Evolutionary conservation across 2,797 vertebrate genomes (phyloP), one percentile per base, ranked within the genome.

Genomic region (Catostomus latipinnis): DNA sequence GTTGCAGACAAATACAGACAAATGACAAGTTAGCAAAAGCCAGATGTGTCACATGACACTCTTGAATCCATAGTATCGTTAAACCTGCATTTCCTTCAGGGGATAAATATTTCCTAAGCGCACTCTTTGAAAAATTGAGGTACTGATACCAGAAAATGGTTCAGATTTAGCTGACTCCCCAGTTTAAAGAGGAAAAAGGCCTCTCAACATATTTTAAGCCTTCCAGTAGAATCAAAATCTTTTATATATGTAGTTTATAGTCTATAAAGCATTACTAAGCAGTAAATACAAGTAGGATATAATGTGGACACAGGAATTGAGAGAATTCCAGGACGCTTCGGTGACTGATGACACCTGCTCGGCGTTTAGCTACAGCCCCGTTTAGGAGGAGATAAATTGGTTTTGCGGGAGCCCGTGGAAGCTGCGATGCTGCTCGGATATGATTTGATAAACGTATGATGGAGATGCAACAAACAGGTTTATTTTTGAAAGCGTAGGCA

Each of bases 331-430:
- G 18, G 54, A 76, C 46, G 63, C 45, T 34, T 67, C 16, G 9
- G 14, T 76, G 74, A 76, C 74, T 76, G 74, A 69, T 54, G 65
- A 76, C 75, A 67, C 88, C 90, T 92, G 90, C 92, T 92, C 88
- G 89, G 88, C 86, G 86, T 89, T 95, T 93, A 94, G 93, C 90
- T 92, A 91, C 91, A 92, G 94, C 93, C 93, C 92, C 94, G 94
- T 93, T 95, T 94, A 93, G 92, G 94, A 94, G 93, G 93, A 95
- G 94, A 95, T 94, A 94, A 95, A 95, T 95, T 94, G 95, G 94
- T 93, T 94, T 93, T 93, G 78, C 81, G 92, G 92, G 93, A 94
- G 93, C 67, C 83, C 53, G 91, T 82, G 88, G 78, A 92, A 91
- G 94, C 90, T 94, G 92, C 92, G 92, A 93, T 91, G 92, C 91